Conservation (phyloP, 2,888 invertebrate genomes). For the Lobophora halterata region DNA sequence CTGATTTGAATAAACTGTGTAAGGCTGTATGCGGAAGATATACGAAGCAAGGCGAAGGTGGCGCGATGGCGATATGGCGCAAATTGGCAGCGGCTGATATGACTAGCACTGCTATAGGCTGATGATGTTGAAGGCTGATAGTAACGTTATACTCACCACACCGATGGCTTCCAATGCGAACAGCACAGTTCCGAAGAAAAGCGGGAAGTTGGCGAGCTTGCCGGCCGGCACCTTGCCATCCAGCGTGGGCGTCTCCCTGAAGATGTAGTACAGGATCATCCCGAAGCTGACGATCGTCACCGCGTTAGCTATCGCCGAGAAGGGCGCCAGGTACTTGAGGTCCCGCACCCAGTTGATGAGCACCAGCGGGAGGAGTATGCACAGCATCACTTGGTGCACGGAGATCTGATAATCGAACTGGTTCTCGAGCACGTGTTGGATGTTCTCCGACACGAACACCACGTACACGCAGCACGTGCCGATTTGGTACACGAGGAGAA, state of each 20-base stretch:
- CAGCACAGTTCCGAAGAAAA: slow-evolving; percentile 97
- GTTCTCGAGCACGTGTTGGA: slow-evolving; percentile 83
- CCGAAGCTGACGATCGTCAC: slow-evolving; percentile 91
- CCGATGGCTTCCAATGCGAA: slow-evolving; percentile 98
- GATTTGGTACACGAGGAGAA: slow-evolving; percentile 93
- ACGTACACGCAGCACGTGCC: slow-evolving; percentile 98
- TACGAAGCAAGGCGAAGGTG: no score
- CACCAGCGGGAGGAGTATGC: slow-evolving; percentile 86
- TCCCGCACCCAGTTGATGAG: slow-evolving; percentile 91
- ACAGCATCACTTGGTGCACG: slow-evolving; percentile 85
- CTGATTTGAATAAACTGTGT: no score
- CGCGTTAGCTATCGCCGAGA: slow-evolving; percentile 93
- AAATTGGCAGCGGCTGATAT: no score
- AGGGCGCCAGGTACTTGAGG: slow-evolving; percentile 92
- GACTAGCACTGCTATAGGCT: neutral
- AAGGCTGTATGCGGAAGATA: no score
- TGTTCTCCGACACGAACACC: slow-evolving; percentile 94
- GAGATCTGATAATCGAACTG: slow-evolving; percentile 75
- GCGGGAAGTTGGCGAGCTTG: slow-evolving; percentile 85
- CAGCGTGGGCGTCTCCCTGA: slow-evolving; percentile 85
- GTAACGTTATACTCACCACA: slow-evolving; percentile 82
- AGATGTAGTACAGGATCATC: slow-evolving; percentile 92
- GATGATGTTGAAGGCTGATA: neutral
- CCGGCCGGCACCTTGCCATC: slow-evolving; percentile 84
- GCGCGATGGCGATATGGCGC: neutral